phyloP scores from a whole-genome alignment of 2,113 vertebrate species.

The Clarias gariepinus region DNA sequence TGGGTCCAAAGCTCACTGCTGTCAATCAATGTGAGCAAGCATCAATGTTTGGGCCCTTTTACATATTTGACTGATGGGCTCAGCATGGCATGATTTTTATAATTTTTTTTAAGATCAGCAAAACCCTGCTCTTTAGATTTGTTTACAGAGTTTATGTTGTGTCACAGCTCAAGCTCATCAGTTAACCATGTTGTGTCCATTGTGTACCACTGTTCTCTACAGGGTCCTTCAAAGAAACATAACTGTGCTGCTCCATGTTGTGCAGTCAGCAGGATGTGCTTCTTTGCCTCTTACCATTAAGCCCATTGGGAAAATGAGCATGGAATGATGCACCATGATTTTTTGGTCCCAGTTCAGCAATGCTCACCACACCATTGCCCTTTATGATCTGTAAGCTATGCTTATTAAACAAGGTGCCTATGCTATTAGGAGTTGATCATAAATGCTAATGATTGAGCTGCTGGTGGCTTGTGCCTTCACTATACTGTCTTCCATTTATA shows the following conservation, averaged over 20 bases:
- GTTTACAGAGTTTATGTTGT: conserved; percentile 1
- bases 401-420: conserved; percentile 73
- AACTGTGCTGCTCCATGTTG: conserved; percentile 21
- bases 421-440: conserved; percentile 52
- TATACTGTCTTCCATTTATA: conserved; percentile 54
- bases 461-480: not conserved
- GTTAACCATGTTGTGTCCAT: conserved; percentile 33
- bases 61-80: conserved; percentile 9
- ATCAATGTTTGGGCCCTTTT: not conserved
- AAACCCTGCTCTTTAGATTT: conserved; percentile 21
- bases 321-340: not conserved
- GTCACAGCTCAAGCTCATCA: conserved; percentile 26
- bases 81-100: conserved; percentile 21
- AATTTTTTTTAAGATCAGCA: conserved; percentile 36
- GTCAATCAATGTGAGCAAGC: not conserved
- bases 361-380: conserved; percentile 59
- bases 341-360: conserved; percentile 20
- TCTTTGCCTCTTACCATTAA: conserved; percentile 31
- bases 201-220: conserved; percentile 28
- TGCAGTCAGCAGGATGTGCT: conserved; percentile 31
- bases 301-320: not conserved
- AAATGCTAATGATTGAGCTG: conserved; percentile 42
- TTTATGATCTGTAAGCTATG: conserved; percentile 72
- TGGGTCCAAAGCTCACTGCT: not conserved
- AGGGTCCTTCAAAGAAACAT: conserved; percentile 24